Evolutionary conservation across 2,797 vertebrate species (phyloP), one percentile per base, ranked within the genome.

Genomic region (Etheostoma nigrum): DNA sequence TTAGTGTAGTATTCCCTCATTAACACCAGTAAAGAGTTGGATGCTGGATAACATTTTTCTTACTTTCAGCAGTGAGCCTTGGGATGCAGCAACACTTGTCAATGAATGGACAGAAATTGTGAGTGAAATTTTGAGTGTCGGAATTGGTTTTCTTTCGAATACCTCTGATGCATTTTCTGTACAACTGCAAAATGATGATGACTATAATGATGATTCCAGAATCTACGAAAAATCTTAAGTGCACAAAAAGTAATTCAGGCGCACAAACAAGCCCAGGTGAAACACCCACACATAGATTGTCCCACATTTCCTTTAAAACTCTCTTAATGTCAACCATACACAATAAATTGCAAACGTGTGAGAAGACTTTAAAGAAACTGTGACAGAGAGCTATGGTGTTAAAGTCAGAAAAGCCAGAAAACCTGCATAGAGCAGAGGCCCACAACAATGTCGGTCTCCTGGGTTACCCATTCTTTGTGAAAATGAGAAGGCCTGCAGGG

Each of bases 401-500:
- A 47, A 53, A 88, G 72, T 69, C 75, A 85, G 55, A 48, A 87
- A 84, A 89, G 74, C 33, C 47, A 63, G 65, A 70, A 85, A 85
- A 74, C 48, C 80, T 77, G 80, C 78, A 80, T n/a, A 27, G 81
- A 88, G 67, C 73, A 86, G 59, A 82, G 78, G 72, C 79, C 78
- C 77, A 81, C 77, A 88, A 82, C 85, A 85, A 85, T 83, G 68
- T 78, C 62, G 76, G 76, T 90, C 89, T 86, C 88, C 75, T 74
- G 88, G 86, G 89, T 76, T 67, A 77, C 33, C 55, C 78, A 62
- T 83, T 91, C 81, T 92, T 89, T 89, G 88, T 88, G 88, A 86
- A 92, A 92, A 91, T 93, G 88, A 90, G 86, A 93, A 82, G 75
- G 73, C 84, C 90, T 87, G 71, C 75, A 59, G 91, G 91, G 87